Conservation (phyloP, 2,888 invertebrate species). For the Antheraea yamamai region DNA sequence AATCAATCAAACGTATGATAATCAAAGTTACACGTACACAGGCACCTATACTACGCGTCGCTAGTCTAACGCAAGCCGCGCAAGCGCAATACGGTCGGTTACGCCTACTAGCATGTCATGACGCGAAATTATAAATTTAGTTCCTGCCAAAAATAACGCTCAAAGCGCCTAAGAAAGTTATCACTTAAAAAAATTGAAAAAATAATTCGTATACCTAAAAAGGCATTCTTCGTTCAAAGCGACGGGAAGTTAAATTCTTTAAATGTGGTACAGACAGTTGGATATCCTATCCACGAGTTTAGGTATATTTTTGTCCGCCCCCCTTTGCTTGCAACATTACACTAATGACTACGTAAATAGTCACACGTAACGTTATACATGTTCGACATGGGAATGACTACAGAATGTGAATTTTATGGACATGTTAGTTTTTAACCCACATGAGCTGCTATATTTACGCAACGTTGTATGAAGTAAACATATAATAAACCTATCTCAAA, state of each 20-base stretch:
- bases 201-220: background rate
- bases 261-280: background rate
- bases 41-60: too few relatives aligned
- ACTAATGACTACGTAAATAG: constrained; percentile 63
- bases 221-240: background rate
- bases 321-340: constrained; percentile 31
- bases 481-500: background rate
- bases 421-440: background rate
- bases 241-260: background rate
- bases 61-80: too few relatives aligned
- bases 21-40: too few relatives aligned
- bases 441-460: background rate
- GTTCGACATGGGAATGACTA: constrained; percentile 27
- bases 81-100: too few relatives aligned
- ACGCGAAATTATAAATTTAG: too few relatives aligned
- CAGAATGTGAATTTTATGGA: constrained; percentile 12
- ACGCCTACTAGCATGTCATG: too few relatives aligned
- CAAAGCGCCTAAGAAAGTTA: too few relatives aligned
- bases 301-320: constrained; percentile 34
- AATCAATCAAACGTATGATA: too few relatives aligned
- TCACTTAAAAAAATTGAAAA: background rate
- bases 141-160: too few relatives aligned
- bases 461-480: background rate
- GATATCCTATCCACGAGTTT: background rate
- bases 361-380: constrained; percentile 30